These are phyloP conservation scores for Amphiura filiformis DNA, from an alignment of 35 echinoderm and acorn worm species.

Conservation along the genomic window DNA sequence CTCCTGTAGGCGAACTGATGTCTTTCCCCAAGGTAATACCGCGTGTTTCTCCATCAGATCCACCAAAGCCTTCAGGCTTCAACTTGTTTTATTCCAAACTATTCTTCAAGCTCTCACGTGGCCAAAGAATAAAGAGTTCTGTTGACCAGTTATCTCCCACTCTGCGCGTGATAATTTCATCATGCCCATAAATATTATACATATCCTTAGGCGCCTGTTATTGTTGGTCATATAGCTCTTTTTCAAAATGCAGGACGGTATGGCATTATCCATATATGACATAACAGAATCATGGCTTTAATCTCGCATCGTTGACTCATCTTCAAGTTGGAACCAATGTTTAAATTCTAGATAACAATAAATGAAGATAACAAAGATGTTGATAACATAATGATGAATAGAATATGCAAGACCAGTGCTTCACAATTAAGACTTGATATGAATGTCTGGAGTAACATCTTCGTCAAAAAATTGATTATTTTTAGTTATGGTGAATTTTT, in stretches of 20 bases:
- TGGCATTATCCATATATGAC: not conserved
- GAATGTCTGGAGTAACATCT: too few relatives aligned
- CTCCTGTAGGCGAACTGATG: not conserved
- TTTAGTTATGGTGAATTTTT: conserved; percentile 1
- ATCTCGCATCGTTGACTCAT: conserved; percentile 14
- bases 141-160: conserved; percentile 7
- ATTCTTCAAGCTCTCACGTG: not conserved
- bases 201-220: conserved; percentile 2
- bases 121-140: conserved; percentile 6
- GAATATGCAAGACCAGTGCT: too few relatives aligned
- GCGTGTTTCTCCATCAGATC: not conserved
- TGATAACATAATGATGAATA: too few relatives aligned
- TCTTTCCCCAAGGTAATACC: not conserved
- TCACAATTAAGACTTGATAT: too few relatives aligned
- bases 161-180: not conserved
- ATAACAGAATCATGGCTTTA: not conserved
- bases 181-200: conserved; percentile 8
- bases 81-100: not conserved
- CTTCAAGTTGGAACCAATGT: not conserved
- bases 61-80: not conserved
- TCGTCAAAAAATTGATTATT: not conserved
- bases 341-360: too few relatives aligned
- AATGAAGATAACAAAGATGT: too few relatives aligned
- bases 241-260: not conserved
- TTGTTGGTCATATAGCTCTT: conserved; percentile 14